These are phyloP conservation scores for Synergus umbraculus DNA, from an alignment of 2,888 invertebrate species.

Conservation along the genomic window DNA sequence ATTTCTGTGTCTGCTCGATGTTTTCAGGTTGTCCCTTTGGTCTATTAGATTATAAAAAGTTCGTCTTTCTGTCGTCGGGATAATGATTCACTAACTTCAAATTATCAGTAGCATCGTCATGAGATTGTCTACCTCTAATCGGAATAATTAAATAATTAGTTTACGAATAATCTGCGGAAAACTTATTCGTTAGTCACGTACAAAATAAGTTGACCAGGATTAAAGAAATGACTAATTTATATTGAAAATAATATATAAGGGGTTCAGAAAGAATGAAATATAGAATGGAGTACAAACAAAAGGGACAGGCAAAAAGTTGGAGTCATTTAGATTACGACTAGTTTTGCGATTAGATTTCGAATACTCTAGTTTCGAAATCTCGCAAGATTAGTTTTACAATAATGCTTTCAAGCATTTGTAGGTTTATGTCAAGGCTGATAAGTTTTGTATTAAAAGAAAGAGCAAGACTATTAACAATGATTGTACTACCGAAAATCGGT, in stretches of 20 bases:
- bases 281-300: constrained; percentile 30
- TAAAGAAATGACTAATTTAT: constrained; percentile 31
- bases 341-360: neutral
- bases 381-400: constrained; percentile 5
- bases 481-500: constrained; percentile 8
- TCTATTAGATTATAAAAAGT: constrained; percentile 11
- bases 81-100: constrained; percentile 6
- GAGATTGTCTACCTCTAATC: constrained; percentile 28
- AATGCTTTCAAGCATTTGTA: constrained; percentile 16
- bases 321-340: constrained; percentile 6
- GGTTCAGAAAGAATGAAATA: neutral
- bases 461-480: constrained; percentile 34
- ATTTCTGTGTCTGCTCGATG: constrained; percentile 9
- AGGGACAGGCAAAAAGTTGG: constrained; percentile 9
- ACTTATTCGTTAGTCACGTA: constrained; percentile 30
- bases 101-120: neutral
- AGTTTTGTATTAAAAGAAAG: constrained; percentile 27
- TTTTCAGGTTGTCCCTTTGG: constrained; percentile 22
- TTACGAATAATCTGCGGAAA: constrained; percentile 12
- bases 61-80: constrained; percentile 24
- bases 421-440: constrained; percentile 30
- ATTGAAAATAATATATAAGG: constrained; percentile 28
- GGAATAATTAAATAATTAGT: constrained; percentile 4
- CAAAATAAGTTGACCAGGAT: constrained; percentile 31
- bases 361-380: constrained; percentile 14